Conservation (phyloP, 2,888 invertebrate genomes). For the Xanthorhoe designata region DNA sequence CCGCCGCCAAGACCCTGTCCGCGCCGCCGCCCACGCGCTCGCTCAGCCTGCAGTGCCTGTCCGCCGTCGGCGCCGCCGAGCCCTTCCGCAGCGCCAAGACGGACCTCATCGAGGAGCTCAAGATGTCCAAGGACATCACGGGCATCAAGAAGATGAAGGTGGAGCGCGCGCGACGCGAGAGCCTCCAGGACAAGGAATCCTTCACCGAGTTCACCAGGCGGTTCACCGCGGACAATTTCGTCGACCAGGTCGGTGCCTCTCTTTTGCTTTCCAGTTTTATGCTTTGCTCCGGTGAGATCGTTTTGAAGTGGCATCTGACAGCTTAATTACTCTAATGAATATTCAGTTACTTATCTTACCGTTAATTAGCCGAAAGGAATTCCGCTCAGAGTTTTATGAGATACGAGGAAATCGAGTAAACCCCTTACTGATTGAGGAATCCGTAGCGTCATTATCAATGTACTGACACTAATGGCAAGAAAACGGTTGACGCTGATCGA, state of each 20-base stretch:
- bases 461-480: constrained; percentile 40
- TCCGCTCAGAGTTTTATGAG: constrained; percentile 11
- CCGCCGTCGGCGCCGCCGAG: constrained; percentile 84
- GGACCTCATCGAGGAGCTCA: constrained; percentile 96
- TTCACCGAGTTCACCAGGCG: constrained; percentile 94
- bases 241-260: constrained; percentile 91
- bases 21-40: constrained; percentile 89
- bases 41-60: constrained; percentile 90
- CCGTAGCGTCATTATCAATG: constrained; percentile 29
- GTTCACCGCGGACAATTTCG: constrained; percentile 94
- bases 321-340: constrained; percentile 21
- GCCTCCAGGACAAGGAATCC: constrained; percentile 92
- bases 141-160: constrained; percentile 98
- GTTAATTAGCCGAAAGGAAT: constrained; percentile 27
- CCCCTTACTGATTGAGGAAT: constrained; percentile 20
- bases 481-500: constrained; percentile 39
- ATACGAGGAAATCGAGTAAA: constrained; percentile 4
- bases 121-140: constrained; percentile 96
- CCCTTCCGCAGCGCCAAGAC: constrained; percentile 91
- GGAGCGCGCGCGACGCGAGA: constrained; percentile 94
- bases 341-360: constrained; percentile 10
- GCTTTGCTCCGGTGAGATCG: constrained; percentile 39
- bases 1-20: constrained; percentile 93
- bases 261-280: constrained; percentile 40
- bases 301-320: constrained; percentile 41